These are phyloP conservation scores for Penaeus vannamei DNA, from an alignment of 1,140 invertebrate species.

Conservation along the genomic window DNA sequence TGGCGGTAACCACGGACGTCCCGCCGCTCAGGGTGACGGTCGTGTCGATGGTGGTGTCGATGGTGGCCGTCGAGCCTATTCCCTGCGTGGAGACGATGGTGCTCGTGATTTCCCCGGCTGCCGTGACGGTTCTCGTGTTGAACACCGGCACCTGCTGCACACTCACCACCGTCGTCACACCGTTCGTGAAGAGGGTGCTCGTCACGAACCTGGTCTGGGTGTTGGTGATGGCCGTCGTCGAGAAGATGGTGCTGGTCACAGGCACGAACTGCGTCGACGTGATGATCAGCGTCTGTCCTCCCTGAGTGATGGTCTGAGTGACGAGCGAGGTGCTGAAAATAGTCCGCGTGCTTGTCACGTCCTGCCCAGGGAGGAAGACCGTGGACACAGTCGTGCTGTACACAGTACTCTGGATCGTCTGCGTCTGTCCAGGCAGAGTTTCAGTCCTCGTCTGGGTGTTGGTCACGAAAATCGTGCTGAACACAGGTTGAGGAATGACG, in stretches of 20 bases:
- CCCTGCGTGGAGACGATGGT: neutral
- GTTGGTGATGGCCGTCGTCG: conserved; percentile 3
- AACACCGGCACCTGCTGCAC: conserved; percentile 10
- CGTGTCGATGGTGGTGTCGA: neutral
- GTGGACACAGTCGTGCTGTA: too few species aligned
- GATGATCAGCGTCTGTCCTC: neutral
- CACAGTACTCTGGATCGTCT: too few species aligned
- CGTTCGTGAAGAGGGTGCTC: neutral
- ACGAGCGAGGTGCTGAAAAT: too few species aligned
- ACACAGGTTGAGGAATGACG: too few species aligned
- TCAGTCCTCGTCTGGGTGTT: too few species aligned
- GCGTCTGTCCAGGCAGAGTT: too few species aligned
- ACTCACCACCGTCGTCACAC: neutral
- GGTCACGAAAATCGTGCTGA: too few species aligned
- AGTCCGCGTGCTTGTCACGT: too few species aligned
- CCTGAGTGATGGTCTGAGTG: too few species aligned
- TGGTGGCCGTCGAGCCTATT: neutral
- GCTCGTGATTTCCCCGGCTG: neutral
- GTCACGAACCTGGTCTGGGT: neutral
- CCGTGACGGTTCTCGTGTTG: neutral
- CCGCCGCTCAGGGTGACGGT: too few species aligned
- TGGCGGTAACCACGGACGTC: neutral
- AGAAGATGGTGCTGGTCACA: neutral
- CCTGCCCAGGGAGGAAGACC: too few species aligned
- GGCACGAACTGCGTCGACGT: neutral